phyloP scores from a whole-genome alignment of 2,113 vertebrate genomes.

The Sylvia atricapilla region DNA sequence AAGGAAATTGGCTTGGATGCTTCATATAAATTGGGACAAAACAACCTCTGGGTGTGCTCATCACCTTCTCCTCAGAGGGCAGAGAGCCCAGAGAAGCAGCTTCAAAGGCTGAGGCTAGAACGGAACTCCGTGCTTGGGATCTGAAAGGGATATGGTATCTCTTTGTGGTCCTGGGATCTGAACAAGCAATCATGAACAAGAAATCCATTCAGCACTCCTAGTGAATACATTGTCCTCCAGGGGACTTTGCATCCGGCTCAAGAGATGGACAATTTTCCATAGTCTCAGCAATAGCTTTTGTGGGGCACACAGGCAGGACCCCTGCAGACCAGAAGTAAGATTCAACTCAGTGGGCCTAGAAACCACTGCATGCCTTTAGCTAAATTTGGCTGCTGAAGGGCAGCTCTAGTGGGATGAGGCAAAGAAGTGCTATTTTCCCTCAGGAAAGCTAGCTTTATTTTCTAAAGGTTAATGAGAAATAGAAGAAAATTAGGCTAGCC shows the following conservation, averaged over 20 bases:
- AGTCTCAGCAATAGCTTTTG: conserved; percentile 37
- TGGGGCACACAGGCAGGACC: conserved; percentile 14
- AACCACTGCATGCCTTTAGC: conserved; percentile 53
- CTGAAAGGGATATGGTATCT: neutral
- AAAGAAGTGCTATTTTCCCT: conserved; percentile 62
- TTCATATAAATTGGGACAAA: neutral
- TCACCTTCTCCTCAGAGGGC: neutral
- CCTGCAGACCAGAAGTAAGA: conserved; percentile 43
- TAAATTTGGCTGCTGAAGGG: conserved; percentile 51
- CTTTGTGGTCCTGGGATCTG: neutral
- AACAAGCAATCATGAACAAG: neutral
- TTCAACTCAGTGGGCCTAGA: conserved; percentile 38
- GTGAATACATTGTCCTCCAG: neutral
- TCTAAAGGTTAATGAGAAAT: conserved; percentile 73
- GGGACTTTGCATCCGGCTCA: neutral
- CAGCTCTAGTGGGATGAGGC: conserved; percentile 29
- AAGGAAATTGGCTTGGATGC: neutral
- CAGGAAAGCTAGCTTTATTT: conserved; percentile 63
- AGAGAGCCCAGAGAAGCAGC: neutral
- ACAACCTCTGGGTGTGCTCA: neutral
- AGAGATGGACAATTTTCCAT: conserved; percentile 13
- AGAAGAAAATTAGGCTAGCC: conserved; percentile 69
- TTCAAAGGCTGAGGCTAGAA: neutral
- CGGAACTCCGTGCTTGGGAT: neutral
- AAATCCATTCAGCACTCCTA: neutral